phyloP scores from a whole-genome alignment of 1,140 invertebrate genomes.

The Nephila pilipes region DNA sequence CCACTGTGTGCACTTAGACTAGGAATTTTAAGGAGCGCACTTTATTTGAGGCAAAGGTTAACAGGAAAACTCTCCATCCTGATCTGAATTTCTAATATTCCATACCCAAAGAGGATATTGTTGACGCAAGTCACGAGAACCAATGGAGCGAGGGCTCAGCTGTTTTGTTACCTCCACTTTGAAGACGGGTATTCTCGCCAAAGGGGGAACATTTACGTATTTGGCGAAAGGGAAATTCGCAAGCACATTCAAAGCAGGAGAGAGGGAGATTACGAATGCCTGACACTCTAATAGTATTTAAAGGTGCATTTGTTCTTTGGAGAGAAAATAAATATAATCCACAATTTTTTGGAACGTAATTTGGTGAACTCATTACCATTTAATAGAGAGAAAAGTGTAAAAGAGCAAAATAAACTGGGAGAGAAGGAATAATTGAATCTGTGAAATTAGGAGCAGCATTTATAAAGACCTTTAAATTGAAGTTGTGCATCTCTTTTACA shows the following conservation, averaged over 20 bases:
- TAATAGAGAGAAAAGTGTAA: too few species aligned
- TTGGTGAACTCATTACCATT: too few species aligned
- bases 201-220: slow-evolving; percentile 11
- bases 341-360: too few species aligned
- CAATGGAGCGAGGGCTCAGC: slow-evolving; percentile 35
- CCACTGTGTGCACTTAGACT: too few species aligned
- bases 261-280: neutral
- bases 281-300: neutral
- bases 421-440: too few species aligned
- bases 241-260: neutral
- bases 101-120: neutral
- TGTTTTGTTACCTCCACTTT: neutral
- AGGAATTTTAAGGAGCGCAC: neutral
- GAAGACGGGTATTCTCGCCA: neutral
- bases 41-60: neutral
- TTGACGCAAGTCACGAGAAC: slow-evolving; percentile 26
- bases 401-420: too few species aligned
- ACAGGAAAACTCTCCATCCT: neutral
- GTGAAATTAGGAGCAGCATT: too few species aligned
- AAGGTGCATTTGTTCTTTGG: neutral
- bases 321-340: neutral
- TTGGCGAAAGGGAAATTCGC: neutral
- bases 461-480: too few species aligned
- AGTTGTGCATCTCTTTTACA: too few species aligned
- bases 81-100: slow-evolving; percentile 36